phyloP scores from a whole-genome alignment of 2,888 invertebrate species.

The Falcaria lacertinaria region DNA sequence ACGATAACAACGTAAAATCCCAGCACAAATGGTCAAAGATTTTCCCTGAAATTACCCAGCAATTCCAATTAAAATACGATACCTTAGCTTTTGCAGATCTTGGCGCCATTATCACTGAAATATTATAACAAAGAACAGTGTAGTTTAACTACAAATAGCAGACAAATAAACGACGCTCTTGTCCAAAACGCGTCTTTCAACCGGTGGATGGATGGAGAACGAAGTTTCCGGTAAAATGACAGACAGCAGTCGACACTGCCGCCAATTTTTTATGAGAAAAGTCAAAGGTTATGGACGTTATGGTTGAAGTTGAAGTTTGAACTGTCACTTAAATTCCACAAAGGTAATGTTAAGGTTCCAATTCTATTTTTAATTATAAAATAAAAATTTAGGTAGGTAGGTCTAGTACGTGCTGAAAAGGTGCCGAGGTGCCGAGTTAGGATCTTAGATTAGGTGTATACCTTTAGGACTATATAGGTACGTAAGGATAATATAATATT shows the following conservation, averaged over 20 bases:
- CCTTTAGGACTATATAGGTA: too few species aligned
- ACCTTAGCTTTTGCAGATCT: conserved; percentile 65
- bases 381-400: too few species aligned
- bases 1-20: conserved; percentile 45
- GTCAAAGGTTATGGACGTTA: too few species aligned
- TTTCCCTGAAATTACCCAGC: conserved; percentile 14
- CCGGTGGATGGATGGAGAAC: conserved; percentile 41
- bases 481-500: too few species aligned
- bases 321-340: too few species aligned
- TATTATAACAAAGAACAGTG: conserved; percentile 16
- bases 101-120: conserved; percentile 57
- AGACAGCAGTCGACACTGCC: conserved; percentile 45
- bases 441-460: too few species aligned
- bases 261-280: conserved; percentile 40
- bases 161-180: conserved; percentile 12
- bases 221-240: conserved; percentile 71
- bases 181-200: conserved; percentile 22
- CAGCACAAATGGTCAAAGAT: conserved; percentile 27
- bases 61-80: conserved; percentile 22
- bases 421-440: too few species aligned
- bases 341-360: too few species aligned
- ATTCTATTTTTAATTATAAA: too few species aligned
- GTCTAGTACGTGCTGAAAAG: too few species aligned
- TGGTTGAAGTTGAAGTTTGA: too few species aligned
- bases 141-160: neutral